Evolutionary conservation across 2,113 vertebrate genomes (phyloP).

Genomic region (Plecturocebus donacophilus): DNA sequence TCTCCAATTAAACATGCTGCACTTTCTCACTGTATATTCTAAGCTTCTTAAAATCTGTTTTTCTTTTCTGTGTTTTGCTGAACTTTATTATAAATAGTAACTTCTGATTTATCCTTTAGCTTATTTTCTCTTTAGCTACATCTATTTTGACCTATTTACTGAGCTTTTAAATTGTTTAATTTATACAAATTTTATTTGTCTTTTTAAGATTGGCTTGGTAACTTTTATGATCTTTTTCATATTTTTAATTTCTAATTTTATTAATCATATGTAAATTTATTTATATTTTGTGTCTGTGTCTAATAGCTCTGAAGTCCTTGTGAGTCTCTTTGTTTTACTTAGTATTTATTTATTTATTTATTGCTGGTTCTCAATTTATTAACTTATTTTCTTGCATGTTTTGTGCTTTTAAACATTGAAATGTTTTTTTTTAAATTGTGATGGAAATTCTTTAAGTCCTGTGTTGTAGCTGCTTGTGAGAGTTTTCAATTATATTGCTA

Average conservation of each 20-base stretch:
- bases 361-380: not conserved
- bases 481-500: not conserved
- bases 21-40: not conserved
- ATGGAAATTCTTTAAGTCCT: not conserved
- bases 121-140: not conserved
- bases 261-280: not conserved
- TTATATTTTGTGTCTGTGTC: not conserved
- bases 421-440: not conserved
- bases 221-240: not conserved
- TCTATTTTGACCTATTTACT: not conserved
- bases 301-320: not conserved
- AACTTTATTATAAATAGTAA: not conserved
- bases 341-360: constrained; percentile 1
- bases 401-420: constrained; percentile 4
- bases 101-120: not conserved
- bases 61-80: not conserved
- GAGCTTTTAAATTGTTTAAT: not conserved
- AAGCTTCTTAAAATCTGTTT: not conserved
- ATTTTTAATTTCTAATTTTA: not conserved
- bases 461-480: not conserved
- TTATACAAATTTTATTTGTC: not conserved
- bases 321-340: not conserved
- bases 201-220: not conserved
- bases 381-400: not conserved
- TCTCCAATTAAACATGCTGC: not conserved